Percentiles rank a stretch among this genome's conserved stretches.
Evolutionary conservation across 2,113 vertebrate species (phyloP).

Genomic region (Actinemys pallida): DNA sequence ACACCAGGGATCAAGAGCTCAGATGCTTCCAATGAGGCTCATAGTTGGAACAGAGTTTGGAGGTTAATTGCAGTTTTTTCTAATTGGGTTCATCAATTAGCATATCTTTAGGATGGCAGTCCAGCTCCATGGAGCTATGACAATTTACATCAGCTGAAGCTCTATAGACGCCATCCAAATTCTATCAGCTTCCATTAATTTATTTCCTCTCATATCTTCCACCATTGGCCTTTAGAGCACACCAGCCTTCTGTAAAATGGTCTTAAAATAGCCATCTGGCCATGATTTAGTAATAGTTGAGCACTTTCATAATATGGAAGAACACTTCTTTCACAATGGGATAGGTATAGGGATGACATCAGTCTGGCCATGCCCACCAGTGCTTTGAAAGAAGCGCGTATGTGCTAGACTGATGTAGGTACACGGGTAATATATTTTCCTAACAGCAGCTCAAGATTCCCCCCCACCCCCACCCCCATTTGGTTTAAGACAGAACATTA

Average conservation of each 20-base stretch:
- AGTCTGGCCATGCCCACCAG: background rate
- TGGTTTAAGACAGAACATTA: background rate
- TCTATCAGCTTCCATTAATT: too few relatives aligned
- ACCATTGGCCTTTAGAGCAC: background rate
- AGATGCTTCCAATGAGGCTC: background rate
- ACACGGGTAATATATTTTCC: background rate
- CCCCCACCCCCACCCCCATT: too few relatives aligned
- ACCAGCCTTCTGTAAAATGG: too few relatives aligned
- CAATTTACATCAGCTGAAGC: background rate
- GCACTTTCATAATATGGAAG: background rate
- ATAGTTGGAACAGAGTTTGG: background rate
- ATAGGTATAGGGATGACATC: background rate
- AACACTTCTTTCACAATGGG: background rate
- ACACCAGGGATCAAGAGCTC: background rate
- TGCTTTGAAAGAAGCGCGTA: background rate
- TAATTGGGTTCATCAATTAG: background rate
- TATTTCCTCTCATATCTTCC: background rate
- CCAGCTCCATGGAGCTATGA: too few relatives aligned
- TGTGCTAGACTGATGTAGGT: background rate
- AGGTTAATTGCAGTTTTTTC: background rate
- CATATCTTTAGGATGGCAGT: background rate
- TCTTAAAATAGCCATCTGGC: background rate
- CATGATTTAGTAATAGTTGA: background rate
- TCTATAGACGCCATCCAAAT: background rate
- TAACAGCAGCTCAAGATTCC: too few relatives aligned